Conservation (phyloP, 23 tunicate species). For the Ciona savignyi region DNA sequence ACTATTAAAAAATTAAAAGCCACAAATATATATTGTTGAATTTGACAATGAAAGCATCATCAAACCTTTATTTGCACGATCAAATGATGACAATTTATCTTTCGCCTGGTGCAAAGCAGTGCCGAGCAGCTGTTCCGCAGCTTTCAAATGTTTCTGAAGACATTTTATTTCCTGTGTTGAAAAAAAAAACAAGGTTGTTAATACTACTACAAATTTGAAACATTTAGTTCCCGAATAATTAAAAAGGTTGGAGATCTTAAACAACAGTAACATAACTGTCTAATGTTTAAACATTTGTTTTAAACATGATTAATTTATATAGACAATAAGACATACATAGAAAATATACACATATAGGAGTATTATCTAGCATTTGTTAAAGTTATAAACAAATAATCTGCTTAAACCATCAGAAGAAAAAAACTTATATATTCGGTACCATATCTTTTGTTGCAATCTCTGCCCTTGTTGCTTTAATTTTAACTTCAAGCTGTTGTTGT, state of each 20-base stretch:
- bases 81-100: slow-evolving; percentile 53
- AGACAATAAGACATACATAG: too few relatives aligned
- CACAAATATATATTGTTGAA: background rate
- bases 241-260: too few relatives aligned
- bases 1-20: background rate
- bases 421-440: slow-evolving; percentile 1
- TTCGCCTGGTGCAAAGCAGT: slow-evolving; percentile 74
- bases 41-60: background rate
- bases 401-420: too few relatives aligned
- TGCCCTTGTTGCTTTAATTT: slow-evolving; percentile 36
- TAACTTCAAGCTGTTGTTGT: slow-evolving; percentile 46
- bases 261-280: too few relatives aligned
- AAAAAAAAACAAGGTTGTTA: too few relatives aligned
- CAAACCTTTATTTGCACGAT: slow-evolving; percentile 45
- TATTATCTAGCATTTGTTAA: too few relatives aligned
- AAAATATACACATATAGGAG: too few relatives aligned
- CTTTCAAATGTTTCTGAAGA: slow-evolving; percentile 70
- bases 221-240: too few relatives aligned
- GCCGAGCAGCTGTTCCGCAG: slow-evolving; percentile 55
- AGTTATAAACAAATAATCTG: too few relatives aligned
- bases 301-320: background rate
- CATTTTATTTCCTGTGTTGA: slow-evolving; percentile 22
- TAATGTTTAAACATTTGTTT: too few relatives aligned
- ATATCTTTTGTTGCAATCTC: slow-evolving; percentile 59
- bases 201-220: too few relatives aligned